Evolutionary conservation across 1,140 invertebrate species (phyloP).

Genomic region (Alviniconcha marisindica): DNA sequence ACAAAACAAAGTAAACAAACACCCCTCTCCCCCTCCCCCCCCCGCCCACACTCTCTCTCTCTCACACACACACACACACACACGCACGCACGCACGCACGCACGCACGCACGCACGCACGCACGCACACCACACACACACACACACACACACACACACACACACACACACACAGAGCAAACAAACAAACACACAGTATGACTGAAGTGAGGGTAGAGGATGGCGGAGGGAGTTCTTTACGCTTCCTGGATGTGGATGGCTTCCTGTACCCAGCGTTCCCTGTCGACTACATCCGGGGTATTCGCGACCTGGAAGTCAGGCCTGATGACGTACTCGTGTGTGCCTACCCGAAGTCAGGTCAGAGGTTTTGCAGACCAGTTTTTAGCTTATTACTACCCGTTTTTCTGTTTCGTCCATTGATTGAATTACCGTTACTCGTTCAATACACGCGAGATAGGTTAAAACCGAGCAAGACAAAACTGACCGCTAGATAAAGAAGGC

Average conservation of each 20-base stretch:
- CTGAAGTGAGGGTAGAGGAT: constrained; percentile 10
- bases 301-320: constrained; percentile 23
- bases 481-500: no score
- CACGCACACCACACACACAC: background rate
- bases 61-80: background rate
- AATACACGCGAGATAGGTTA: background rate
- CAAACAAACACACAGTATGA: constrained; percentile 34
- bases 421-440: background rate
- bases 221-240: background rate
- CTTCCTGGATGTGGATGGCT: constrained; percentile 36
- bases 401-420: background rate
- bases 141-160: background rate
- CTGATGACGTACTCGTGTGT: constrained; percentile 61
- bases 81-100: background rate
- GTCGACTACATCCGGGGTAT: constrained; percentile 20
- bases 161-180: background rate
- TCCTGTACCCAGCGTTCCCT: constrained; percentile 30
- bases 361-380: background rate
- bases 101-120: background rate
- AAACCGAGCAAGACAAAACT: background rate
- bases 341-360: constrained; percentile 64
- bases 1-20: no score
- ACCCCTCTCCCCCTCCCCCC: no score
- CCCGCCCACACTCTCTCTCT: no score
- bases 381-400: background rate